Conservation (phyloP, 2,797 vertebrate species). For the Babyrousa celebensis region DNA sequence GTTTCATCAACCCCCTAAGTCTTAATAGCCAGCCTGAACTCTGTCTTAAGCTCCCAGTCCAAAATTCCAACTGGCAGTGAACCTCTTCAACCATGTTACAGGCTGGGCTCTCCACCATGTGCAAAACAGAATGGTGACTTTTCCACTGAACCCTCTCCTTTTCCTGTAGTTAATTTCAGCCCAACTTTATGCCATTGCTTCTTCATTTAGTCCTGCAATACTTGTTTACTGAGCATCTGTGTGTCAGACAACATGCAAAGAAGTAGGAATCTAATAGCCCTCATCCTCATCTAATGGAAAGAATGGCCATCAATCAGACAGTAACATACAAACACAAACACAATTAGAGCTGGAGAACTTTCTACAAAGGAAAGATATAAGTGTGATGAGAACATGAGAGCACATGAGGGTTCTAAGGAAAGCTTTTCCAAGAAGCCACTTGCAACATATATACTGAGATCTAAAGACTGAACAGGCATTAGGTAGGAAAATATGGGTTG, state of each 20-base stretch:
- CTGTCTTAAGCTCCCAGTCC: background rate
- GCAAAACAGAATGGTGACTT: background rate
- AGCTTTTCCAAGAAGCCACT: background rate
- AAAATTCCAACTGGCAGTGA: background rate
- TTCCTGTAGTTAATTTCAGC: background rate
- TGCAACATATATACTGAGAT: background rate
- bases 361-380: background rate
- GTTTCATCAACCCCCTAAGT: background rate
- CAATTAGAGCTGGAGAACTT: background rate
- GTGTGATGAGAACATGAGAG: background rate
- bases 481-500: background rate
- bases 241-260: slow-evolving; percentile 12
- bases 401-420: background rate
- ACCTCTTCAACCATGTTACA: background rate
- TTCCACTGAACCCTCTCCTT: background rate
- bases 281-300: background rate
- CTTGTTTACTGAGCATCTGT: background rate
- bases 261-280: background rate
- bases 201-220: background rate
- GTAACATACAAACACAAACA: background rate
- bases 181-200: background rate
- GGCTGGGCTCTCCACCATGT: background rate
- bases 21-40: background rate
- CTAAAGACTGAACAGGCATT: background rate
- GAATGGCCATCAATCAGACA: background rate